A percentile compares a stretch with the other conserved stretches of the same genome.
Evolutionary conservation across 1,140 invertebrate species (phyloP).

Genomic region (Ganaspis sp.): DNA sequence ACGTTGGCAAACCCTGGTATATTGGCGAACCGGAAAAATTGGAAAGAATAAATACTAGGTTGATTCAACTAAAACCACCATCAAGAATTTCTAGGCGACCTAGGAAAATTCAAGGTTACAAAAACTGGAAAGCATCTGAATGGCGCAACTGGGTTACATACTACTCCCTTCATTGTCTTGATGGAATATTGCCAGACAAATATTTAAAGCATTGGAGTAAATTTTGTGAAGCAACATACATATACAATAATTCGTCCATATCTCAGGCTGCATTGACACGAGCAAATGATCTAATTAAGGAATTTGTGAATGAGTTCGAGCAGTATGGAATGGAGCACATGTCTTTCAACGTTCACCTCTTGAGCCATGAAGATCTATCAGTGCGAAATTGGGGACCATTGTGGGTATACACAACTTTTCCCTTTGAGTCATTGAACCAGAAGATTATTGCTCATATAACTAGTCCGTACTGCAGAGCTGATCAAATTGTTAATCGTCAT

Average conservation of each 20-base stretch:
- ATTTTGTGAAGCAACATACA: not conserved
- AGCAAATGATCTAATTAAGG: not conserved
- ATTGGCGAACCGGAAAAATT: not conserved
- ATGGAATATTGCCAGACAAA: not conserved
- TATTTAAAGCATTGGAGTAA: not conserved
- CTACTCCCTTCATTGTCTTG: not conserved
- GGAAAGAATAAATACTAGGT: constrained; percentile 1
- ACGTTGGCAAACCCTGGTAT: not conserved
- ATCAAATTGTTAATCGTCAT: not conserved
- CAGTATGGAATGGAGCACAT: constrained; percentile 30
- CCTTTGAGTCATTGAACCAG: constrained; percentile 32
- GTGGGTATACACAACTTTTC: constrained; percentile 20
- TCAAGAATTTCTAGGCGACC: constrained; percentile 28
- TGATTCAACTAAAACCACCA: constrained; percentile 1
- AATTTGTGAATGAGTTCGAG: not conserved
- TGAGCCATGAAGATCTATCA: not conserved
- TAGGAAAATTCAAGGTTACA: not conserved
- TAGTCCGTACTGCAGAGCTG: constrained; percentile 7
- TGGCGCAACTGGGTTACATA: not conserved
- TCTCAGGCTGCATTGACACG: not conserved
- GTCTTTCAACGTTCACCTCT: constrained; percentile 19
- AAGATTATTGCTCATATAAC: constrained; percentile 27
- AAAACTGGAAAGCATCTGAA: not conserved
- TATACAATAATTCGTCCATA: not conserved
- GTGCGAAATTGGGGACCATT: constrained; percentile 33